Evolutionary conservation across 2,113 vertebrate genomes (phyloP).

Genomic region (Erythrocercus mccallii): DNA sequence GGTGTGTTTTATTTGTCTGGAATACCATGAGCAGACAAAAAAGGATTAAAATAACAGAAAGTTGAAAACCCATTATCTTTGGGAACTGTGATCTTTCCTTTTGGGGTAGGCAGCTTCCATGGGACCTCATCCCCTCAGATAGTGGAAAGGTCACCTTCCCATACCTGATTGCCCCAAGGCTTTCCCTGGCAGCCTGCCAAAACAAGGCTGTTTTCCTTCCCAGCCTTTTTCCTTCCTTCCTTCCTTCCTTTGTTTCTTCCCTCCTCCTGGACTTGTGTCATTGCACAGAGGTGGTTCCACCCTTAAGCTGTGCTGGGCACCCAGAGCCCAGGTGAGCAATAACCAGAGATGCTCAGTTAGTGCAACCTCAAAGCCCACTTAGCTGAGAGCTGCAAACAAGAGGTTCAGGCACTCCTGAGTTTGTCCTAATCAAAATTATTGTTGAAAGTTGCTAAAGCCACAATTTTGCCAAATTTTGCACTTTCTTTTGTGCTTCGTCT

Average conservation of each 20-base stretch:
- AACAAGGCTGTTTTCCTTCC: constrained; percentile 29
- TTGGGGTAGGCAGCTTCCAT: background rate
- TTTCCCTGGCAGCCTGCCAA: background rate
- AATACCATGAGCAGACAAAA: background rate
- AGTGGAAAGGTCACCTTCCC: constrained; percentile 16
- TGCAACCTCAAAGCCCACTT: background rate
- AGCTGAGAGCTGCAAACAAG: background rate
- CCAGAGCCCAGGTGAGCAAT: background rate
- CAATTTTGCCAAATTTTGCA: background rate
- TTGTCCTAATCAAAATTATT: background rate
- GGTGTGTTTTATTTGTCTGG: constrained; percentile 27
- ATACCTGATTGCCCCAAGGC: background rate
- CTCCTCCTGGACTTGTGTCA: background rate
- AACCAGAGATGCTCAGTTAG: background rate
- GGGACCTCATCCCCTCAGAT: background rate
- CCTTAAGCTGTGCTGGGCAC: accelerated
- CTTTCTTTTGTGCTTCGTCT: background rate
- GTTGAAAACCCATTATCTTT: background rate
- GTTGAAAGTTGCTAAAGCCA: background rate
- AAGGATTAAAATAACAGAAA: constrained; percentile 45
- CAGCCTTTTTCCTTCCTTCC: constrained; percentile 43
- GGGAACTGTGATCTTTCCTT: background rate
- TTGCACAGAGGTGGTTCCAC: background rate
- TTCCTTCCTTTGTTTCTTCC: constrained; percentile 6
- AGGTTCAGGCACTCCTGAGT: background rate